Evolutionary conservation across 2,888 invertebrate genomes (phyloP).

Genomic region (Dendrolimus pini): DNA sequence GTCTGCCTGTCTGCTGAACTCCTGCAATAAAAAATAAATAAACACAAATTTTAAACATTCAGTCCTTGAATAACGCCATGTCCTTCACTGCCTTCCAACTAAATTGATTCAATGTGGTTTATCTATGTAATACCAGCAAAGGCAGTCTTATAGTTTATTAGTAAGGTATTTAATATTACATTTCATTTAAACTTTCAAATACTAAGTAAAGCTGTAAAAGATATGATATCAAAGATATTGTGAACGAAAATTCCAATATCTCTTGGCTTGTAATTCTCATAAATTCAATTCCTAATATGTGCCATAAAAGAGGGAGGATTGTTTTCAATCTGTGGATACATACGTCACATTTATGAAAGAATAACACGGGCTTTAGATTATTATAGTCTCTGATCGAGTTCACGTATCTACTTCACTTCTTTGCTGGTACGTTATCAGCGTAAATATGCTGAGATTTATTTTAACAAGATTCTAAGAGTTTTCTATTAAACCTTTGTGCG

Average conservation of each 20-base stretch:
- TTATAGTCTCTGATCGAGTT: slow-evolving; percentile 62
- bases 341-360: slow-evolving; percentile 41
- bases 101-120: too few relatives aligned
- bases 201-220: too few relatives aligned
- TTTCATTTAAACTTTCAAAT: too few relatives aligned
- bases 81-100: too few relatives aligned
- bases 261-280: neutral
- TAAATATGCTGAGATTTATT: slow-evolving; percentile 67
- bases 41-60: too few relatives aligned
- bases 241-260: neutral
- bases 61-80: too few relatives aligned
- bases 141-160: too few relatives aligned
- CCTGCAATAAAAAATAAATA: too few relatives aligned
- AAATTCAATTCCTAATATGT: neutral
- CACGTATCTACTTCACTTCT: slow-evolving; percentile 68
- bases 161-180: too few relatives aligned
- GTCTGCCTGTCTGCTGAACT: too few relatives aligned
- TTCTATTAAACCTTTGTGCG: slow-evolving; percentile 11
- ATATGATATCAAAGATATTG: neutral
- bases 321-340: slow-evolving; percentile 27
- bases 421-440: slow-evolving; percentile 67
- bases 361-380: slow-evolving; percentile 55
- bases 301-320: slow-evolving; percentile 12
- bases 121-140: too few relatives aligned
- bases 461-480: slow-evolving; percentile 31